Percentiles rank a stretch among this genome's conserved stretches.
Conservation (phyloP, 2,113 vertebrate species). For the Equus przewalskii region DNA sequence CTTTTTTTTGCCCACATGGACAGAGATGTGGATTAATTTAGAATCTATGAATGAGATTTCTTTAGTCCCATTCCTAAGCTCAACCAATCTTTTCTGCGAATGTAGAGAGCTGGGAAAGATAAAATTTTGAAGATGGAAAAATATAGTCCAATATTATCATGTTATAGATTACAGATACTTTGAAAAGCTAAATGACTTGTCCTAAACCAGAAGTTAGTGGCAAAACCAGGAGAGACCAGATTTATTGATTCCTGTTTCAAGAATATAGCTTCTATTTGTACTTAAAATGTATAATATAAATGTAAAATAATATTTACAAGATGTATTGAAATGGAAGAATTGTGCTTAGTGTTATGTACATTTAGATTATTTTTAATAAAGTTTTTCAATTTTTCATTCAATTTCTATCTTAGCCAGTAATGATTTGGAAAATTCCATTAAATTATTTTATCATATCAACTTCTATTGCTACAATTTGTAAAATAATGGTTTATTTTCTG, state of each 20-base stretch:
- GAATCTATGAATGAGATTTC: not conserved
- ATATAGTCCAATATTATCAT: not conserved
- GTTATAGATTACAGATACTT: not conserved
- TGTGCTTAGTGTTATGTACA: not conserved
- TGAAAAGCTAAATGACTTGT: not conserved
- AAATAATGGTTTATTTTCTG: not conserved
- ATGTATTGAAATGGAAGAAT: not conserved
- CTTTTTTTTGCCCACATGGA: not conserved
- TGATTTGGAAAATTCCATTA: not conserved
- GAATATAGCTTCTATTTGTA: not conserved
- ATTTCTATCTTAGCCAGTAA: not conserved
- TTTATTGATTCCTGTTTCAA: not conserved
- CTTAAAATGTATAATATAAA: not conserved
- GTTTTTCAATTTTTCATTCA: not conserved
- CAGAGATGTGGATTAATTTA: not conserved
- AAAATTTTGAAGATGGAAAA: not conserved
- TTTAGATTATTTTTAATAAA: not conserved
- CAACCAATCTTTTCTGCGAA: not conserved
- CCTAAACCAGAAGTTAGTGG: not conserved
- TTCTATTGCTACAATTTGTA: not conserved
- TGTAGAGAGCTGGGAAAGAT: not conserved
- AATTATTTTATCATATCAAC: not conserved
- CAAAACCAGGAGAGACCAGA: not conserved
- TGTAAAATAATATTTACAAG: not conserved
- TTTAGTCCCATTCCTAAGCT: not conserved